Base-by-base conservation (phyloP, 2,797 vertebrate species). In the Etheostoma perlongum region DNA sequence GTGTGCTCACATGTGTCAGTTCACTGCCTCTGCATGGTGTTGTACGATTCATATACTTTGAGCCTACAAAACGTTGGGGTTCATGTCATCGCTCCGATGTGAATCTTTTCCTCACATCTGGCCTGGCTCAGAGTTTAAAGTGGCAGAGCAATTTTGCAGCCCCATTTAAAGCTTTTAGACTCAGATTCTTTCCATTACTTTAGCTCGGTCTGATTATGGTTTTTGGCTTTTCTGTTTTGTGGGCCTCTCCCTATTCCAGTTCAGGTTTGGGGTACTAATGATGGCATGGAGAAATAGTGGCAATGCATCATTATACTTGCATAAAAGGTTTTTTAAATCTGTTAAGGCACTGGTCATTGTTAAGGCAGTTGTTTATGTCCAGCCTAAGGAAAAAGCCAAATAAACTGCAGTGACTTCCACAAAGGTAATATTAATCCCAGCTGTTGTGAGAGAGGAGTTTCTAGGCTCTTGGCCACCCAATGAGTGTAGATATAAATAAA, bases 31-130 rank as follows among this genome's bases (percentile, higher is more conserved):
- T 80, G 80, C 78, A 86, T 87, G 80, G 48, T 61, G 74, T 88
- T 64, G 58, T 82, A 74, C 55, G 59, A 75, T 85, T 89, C 67
- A 85, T 75, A 64, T 72, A 76, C 80, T 83, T 85, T 5, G 42
- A 79, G 57, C 64, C 67, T 76, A 61, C 76, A 86, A 78, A 80
- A 75, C 53, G 30, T 81, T 72, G 1, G 46, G 60, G 67, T 87
- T 86, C 66, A 68, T 72, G 73, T 83, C 81, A 78, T 78, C 78
- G 61, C 74, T 84, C 66, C 69, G 73, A 81, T 82, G 81, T 82
- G 72, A 87, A 67, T 87, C 74, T 76, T 85, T 78, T 71, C 69
- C 69, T 83, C 72, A 74, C 84, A 88, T 91, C 89, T 87, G 85
- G 72, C 75, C 79, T 79, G 74, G 83, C 72, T 79, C 71, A 5